Evolutionary conservation across 1,140 invertebrate genomes (phyloP).

Genomic region (Hyles euphorbiae): DNA sequence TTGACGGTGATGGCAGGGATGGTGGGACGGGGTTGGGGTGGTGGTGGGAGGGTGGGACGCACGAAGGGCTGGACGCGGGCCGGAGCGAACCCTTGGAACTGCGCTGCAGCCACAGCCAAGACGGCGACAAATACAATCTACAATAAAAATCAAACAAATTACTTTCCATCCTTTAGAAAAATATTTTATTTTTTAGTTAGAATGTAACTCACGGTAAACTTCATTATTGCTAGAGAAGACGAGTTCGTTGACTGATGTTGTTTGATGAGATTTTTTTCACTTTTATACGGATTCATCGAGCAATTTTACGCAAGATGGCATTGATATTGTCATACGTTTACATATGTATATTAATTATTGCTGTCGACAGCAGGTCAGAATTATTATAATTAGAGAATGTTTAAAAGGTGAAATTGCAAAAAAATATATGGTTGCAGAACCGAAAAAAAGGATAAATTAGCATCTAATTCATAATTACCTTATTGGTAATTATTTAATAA

Average conservation of each 20-base stretch:
- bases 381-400: too few species aligned
- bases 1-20: conserved; percentile 16
- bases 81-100: conserved; percentile 29
- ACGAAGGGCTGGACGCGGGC: conserved; percentile 18
- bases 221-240: conserved; percentile 6
- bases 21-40: too few species aligned
- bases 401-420: too few species aligned
- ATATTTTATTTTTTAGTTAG: background rate
- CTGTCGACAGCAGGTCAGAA: background rate
- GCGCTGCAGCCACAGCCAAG: conserved; percentile 43
- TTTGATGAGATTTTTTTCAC: conserved; percentile 15
- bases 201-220: conserved; percentile 1
- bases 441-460: too few species aligned
- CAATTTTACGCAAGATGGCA: conserved; percentile 25
- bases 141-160: too few species aligned
- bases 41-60: conserved; percentile 6
- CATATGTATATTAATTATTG: conserved; percentile 20
- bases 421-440: too few species aligned
- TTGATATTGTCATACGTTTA: conserved; percentile 28
- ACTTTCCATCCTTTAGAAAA: background rate
- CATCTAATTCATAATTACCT: too few species aligned
- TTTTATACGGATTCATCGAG: conserved; percentile 22
- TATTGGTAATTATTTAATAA: too few species aligned
- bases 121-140: conserved; percentile 39
- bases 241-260: conserved; percentile 17